phyloP scores from a whole-genome alignment of 35 echinoderm and acorn worm species.

The Stichopus chloronotus region DNA sequence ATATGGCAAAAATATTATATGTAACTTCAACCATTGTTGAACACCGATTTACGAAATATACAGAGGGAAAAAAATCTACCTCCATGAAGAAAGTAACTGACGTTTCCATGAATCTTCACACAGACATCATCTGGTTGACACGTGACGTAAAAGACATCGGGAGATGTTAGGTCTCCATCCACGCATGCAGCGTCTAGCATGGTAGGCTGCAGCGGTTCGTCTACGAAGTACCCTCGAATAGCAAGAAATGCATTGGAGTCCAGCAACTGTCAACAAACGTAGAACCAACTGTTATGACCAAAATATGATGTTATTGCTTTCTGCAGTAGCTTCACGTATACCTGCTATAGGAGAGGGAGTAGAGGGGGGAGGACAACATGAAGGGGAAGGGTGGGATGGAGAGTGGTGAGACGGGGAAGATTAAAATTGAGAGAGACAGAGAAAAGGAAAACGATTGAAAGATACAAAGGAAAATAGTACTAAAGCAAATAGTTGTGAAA shows the following conservation, averaged over 20 bases:
- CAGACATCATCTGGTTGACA: constrained; percentile 18
- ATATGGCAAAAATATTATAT: too few species aligned
- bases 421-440: too few species aligned
- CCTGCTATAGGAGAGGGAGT: too few species aligned
- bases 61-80: background rate
- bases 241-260: constrained; percentile 27
- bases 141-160: constrained; percentile 27
- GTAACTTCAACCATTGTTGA: too few species aligned
- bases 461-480: too few species aligned
- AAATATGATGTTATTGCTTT: background rate
- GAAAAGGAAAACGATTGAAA: too few species aligned
- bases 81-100: background rate
- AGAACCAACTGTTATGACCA: background rate
- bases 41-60: background rate
- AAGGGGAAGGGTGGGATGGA: too few species aligned
- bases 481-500: too few species aligned
- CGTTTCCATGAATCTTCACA: constrained; percentile 11
- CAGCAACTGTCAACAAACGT: background rate
- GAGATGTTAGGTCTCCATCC: background rate
- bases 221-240: background rate
- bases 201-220: background rate
- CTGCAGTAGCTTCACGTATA: background rate
- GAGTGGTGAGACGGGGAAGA: too few species aligned
- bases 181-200: background rate
- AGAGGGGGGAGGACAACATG: too few species aligned